Conservation (phyloP, 2,797 vertebrate species). For the Enteromius afrohamiltoni region DNA sequence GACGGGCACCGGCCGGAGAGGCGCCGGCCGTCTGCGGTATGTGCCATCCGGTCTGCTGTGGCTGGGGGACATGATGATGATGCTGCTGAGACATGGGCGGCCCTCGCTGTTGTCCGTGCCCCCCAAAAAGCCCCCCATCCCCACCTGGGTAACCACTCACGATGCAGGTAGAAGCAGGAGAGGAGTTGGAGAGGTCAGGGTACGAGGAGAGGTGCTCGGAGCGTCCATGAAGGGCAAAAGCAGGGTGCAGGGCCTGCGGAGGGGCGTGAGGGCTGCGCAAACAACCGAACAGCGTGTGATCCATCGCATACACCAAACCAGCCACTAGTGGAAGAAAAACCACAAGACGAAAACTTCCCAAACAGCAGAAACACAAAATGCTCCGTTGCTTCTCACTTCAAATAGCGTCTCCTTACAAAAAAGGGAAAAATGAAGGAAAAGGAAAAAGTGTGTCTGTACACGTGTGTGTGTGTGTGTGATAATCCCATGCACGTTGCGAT, state of each 20-base stretch:
- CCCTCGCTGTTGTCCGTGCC: slow-evolving; percentile 80
- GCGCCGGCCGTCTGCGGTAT: slow-evolving; percentile 92
- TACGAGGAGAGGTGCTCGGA: slow-evolving; percentile 94
- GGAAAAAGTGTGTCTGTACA: slow-evolving; percentile 45
- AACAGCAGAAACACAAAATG: slow-evolving; percentile 63
- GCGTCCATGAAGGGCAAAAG: slow-evolving; percentile 93
- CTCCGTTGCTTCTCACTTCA: slow-evolving; percentile 52
- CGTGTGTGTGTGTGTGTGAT: slow-evolving; percentile 67
- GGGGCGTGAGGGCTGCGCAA: slow-evolving; percentile 94
- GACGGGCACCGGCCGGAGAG: slow-evolving; percentile 75
- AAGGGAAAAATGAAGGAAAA: slow-evolving; percentile 28
- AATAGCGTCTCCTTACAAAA: slow-evolving; percentile 38
- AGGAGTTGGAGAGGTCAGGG: slow-evolving; percentile 89
- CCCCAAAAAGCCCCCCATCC: slow-evolving; percentile 90
- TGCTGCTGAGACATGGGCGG: slow-evolving; percentile 86
- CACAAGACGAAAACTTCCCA: slow-evolving; percentile 67
- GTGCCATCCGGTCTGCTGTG: slow-evolving; percentile 90
- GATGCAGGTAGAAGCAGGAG: slow-evolving; percentile 89
- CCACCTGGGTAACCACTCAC: slow-evolving; percentile 87
- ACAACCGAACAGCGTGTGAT: slow-evolving; percentile 98
- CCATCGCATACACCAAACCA: slow-evolving; percentile 84
- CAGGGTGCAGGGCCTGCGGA: slow-evolving; percentile 91
- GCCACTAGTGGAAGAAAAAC: slow-evolving; percentile 72
- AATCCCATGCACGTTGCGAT: slow-evolving; percentile 82
- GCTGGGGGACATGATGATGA: slow-evolving; percentile 79